Evolutionary conservation across 2,888 invertebrate genomes (phyloP).

Genomic region (Lasioglossum marginatum): DNA sequence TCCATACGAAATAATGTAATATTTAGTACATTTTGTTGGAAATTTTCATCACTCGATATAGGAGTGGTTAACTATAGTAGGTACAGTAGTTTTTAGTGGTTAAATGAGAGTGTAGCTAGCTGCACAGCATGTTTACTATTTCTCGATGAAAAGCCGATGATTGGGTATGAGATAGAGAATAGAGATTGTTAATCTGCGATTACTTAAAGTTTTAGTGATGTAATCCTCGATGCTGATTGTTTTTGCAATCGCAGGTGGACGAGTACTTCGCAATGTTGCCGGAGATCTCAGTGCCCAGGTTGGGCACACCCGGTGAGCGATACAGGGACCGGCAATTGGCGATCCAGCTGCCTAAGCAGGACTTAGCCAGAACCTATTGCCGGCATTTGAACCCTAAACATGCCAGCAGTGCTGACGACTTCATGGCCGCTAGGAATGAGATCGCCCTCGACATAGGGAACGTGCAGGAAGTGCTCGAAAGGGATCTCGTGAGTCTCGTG

Average conservation of each 20-base stretch:
- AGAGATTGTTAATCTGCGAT: background rate
- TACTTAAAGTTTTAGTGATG: background rate
- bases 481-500: constrained; percentile 75
- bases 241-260: constrained; percentile 88
- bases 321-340: constrained; percentile 93
- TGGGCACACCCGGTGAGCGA: constrained; percentile 92
- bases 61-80: too few species aligned
- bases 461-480: constrained; percentile 80
- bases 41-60: too few species aligned
- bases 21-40: too few species aligned
- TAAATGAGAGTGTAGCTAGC: too few species aligned
- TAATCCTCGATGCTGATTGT: background rate
- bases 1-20: too few species aligned
- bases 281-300: constrained; percentile 87
- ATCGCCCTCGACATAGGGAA: constrained; percentile 97
- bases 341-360: constrained; percentile 96
- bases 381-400: constrained; percentile 92
- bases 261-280: constrained; percentile 96
- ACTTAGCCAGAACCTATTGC: constrained; percentile 95
- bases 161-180: background rate
- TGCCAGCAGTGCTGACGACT: constrained; percentile 95
- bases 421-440: constrained; percentile 97
- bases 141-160: background rate
- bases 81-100: background rate
- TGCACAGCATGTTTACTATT: background rate